Evolutionary conservation across 1,140 invertebrate species (phyloP).

Genomic region (Listronotus oregonensis): DNA sequence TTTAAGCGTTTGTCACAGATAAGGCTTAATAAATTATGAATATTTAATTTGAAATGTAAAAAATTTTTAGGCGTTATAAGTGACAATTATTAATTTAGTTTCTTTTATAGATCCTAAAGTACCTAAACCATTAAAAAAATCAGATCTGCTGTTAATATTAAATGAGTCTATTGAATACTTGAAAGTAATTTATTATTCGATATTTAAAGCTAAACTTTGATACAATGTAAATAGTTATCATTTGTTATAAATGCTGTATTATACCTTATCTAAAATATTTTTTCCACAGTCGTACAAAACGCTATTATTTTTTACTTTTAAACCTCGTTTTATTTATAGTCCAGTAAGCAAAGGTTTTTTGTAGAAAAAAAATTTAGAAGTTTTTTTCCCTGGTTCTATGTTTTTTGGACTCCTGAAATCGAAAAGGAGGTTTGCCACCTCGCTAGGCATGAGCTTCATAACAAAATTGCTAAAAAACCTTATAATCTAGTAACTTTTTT

Average conservation of each 20-base stretch:
- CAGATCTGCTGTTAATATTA: slow-evolving; percentile 46
- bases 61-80: too few relatives aligned
- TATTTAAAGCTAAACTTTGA: slow-evolving; percentile 48
- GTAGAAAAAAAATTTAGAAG: too few relatives aligned
- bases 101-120: slow-evolving; percentile 24
- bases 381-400: too few relatives aligned
- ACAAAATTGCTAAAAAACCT: too few relatives aligned
- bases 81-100: neutral
- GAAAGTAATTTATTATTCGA: slow-evolving; percentile 41
- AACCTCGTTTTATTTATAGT: too few relatives aligned
- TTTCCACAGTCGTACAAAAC: neutral
- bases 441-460: too few relatives aligned
- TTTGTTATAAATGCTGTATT: slow-evolving; percentile 18
- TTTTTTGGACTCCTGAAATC: too few relatives aligned
- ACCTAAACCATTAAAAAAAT: slow-evolving; percentile 35
- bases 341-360: too few relatives aligned
- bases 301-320: too few relatives aligned
- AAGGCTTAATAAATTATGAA: neutral
- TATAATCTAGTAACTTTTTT: too few relatives aligned
- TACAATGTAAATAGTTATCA: slow-evolving; percentile 52
- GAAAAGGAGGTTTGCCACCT: too few relatives aligned
- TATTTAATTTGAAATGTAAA: too few relatives aligned
- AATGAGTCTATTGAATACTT: slow-evolving; percentile 50
- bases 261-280: slow-evolving; percentile 13
- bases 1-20: slow-evolving; percentile 3